Percentiles rank a stretch among this genome's conserved stretches.
These are phyloP conservation scores for Pseudomyrmex sp. DNA, from an alignment of 1,140 invertebrate species.

Conservation along the genomic window DNA sequence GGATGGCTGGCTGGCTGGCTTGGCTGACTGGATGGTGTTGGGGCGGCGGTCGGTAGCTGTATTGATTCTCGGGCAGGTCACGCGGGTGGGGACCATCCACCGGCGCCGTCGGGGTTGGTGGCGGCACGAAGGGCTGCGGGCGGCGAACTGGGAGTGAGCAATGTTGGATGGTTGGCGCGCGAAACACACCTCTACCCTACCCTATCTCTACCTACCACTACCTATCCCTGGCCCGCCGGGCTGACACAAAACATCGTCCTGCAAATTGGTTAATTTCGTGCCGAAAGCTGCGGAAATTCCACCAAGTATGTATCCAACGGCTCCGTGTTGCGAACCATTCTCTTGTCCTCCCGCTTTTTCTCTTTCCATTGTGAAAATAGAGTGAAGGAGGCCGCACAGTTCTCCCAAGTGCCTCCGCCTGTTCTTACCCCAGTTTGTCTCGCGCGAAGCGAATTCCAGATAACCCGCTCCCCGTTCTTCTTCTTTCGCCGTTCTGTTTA, in stretches of 20 bases:
- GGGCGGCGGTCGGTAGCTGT: constrained; percentile 82
- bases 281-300: constrained; percentile 58
- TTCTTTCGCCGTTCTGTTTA: constrained; percentile 45
- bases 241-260: constrained; percentile 69
- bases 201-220: constrained; percentile 40
- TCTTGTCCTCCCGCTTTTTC: not conserved
- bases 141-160: constrained; percentile 47
- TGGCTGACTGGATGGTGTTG: constrained; percentile 72
- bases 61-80: constrained; percentile 82
- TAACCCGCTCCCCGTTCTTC: not conserved
- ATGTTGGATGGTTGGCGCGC: constrained; percentile 68
- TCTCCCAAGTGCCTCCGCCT: not conserved
- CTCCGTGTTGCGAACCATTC: not conserved
- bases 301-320: constrained; percentile 29
- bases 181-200: constrained; percentile 79
- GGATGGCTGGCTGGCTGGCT: constrained; percentile 63
- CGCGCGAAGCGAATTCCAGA: constrained; percentile 25
- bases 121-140: constrained; percentile 41
- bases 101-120: constrained; percentile 51
- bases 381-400: not conserved
- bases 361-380: not conserved
- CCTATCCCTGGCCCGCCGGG: constrained; percentile 51
- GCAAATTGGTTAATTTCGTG: constrained; percentile 70
- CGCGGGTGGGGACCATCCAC: constrained; percentile 64
- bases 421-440: constrained; percentile 36